Conservation (phyloP, 2,797 vertebrate genomes). For the Platyrinchus mystaceus region DNA sequence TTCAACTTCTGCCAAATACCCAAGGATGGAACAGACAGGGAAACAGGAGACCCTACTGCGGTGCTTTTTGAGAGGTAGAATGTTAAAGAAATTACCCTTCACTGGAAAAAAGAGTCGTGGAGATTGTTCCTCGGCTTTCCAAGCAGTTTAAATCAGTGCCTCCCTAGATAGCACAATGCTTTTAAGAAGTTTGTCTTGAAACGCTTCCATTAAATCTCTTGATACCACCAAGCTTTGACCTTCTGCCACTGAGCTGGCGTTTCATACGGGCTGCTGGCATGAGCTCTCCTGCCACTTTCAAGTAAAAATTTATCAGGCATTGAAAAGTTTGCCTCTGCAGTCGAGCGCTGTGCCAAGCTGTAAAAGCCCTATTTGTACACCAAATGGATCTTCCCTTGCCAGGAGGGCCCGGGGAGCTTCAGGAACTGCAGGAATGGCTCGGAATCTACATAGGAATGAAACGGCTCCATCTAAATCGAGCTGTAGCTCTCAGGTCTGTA, state of each 20-base stretch:
- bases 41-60: background rate
- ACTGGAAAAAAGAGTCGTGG: background rate
- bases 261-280: background rate
- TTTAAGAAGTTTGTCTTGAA: slow-evolving; percentile 37
- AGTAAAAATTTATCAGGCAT: slow-evolving; percentile 22
- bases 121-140: background rate
- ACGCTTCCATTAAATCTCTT: background rate
- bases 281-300: slow-evolving; percentile 8
- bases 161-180: background rate
- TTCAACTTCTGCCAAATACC: background rate
- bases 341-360: background rate
- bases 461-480: background rate
- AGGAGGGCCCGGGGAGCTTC: background rate
- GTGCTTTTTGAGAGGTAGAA: background rate
- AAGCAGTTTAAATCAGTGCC: background rate
- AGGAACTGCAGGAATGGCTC: background rate
- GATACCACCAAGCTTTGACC: slow-evolving; percentile 6
- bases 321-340: background rate
- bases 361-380: slow-evolving; percentile 29
- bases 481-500: background rate
- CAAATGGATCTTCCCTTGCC: background rate
- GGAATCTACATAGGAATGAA: background rate
- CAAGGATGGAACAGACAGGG: background rate
- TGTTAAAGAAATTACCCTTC: background rate
- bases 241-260: slow-evolving; percentile 26